Evolutionary conservation across 1,140 invertebrate genomes (phyloP), one percentile per base, ranked within the genome.

Genomic region (Dolichoris vasculosae): DNA sequence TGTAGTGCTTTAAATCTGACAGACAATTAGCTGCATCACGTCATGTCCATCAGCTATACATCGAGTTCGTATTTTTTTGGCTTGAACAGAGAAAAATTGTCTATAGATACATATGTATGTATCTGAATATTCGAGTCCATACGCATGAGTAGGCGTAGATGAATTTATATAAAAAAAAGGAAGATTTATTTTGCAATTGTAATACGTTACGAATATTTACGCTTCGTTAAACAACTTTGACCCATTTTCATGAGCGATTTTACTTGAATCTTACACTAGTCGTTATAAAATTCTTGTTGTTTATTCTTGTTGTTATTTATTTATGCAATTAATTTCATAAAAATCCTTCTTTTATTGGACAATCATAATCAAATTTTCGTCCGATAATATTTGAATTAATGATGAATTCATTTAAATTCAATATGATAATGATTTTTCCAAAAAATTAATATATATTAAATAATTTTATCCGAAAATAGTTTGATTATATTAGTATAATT

Each of bases 121-220:
- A 48, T 26, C 26, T n/a, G 26, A 3, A 26, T 76, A 17, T 20
- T 3, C 2, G 40, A 13, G 59, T 46, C 2, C 11, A 11, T 67
- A 11, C 59, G 43, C 64, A 30, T 23, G 48, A 55, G 13, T n/a
- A 35, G 40, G 8, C 35, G 67, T 69, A 51, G 43, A 40, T 69
- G 80, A 59, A n/a, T 38, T 67, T 64, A 35, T 8, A 78, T n/a
- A 79, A 69, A 78, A 69, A 78, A 32, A 11, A 55, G 64, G 76
- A 84, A 71, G 83, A 84, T 84, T 79, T 84, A 84, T 78, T 84
- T 84, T 71, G 71, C 75, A 40, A 32, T 76, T 30, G 63, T 79
- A 84, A 84, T 84, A 76, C 48, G 59, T 59, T 38, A 77, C 43
- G 40, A 43, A 83, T 63, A 83, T 83, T 83, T 59, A n/a, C 73